A percentile compares a stretch with the other conserved stretches of the same genome.
These are phyloP conservation scores for Upupa epops DNA, from an alignment of 2,113 vertebrate genomes.

Conservation along the genomic window DNA sequence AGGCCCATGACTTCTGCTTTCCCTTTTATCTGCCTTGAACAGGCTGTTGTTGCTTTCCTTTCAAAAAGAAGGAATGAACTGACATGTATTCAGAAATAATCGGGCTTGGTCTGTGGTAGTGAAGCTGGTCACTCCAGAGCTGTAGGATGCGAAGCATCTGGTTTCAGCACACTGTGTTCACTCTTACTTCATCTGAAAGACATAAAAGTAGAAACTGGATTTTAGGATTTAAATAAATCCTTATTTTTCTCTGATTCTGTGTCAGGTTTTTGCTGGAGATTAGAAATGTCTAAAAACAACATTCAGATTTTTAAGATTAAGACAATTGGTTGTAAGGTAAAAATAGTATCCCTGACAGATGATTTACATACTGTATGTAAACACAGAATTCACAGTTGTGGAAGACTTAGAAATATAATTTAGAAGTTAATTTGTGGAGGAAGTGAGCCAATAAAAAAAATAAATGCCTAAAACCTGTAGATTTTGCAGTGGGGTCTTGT, in stretches of 20 bases:
- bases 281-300: background rate
- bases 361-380: background rate
- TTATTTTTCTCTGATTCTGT: no score
- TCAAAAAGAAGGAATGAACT: background rate
- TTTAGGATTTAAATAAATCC: background rate
- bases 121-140: background rate
- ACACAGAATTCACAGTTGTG: background rate
- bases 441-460: background rate
- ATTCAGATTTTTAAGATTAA: background rate
- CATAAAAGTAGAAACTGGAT: background rate
- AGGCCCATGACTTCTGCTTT: background rate
- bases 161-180: background rate
- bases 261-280: background rate
- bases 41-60: background rate
- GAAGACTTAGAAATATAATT: background rate
- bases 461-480: background rate
- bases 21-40: background rate
- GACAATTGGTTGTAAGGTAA: background rate
- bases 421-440: background rate
- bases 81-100: background rate
- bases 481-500: background rate
- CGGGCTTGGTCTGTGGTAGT: background rate
- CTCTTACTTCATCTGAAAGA: background rate
- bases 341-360: background rate
- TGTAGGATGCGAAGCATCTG: background rate